phyloP scores from a whole-genome alignment of 1,140 invertebrate genomes.

The Drosophila saltans region DNA sequence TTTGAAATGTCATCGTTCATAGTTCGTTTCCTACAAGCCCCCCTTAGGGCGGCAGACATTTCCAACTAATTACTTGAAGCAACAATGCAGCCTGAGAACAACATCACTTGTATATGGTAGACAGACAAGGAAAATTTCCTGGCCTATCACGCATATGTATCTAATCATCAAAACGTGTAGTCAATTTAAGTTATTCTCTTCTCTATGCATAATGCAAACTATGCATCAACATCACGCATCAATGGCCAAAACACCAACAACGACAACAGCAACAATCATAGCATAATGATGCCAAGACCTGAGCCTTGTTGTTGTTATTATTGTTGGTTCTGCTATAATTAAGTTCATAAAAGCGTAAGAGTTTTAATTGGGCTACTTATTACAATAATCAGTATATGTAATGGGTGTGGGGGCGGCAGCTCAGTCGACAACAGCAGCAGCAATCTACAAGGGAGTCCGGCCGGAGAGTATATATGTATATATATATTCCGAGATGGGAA shows the following conservation, averaged over 20 bases:
- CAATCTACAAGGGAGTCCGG: conserved; percentile 17
- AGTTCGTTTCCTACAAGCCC: conserved; percentile 14
- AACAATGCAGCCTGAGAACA: conserved; percentile 35
- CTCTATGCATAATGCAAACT: conserved; percentile 51
- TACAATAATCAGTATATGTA: conserved; percentile 57
- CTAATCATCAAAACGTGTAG: conserved; percentile 15
- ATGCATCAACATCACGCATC: conserved; percentile 52
- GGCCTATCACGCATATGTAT: conserved; percentile 47
- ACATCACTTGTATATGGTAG: conserved; percentile 1
- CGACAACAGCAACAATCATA: conserved; percentile 33
- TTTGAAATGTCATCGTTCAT: conserved; percentile 31
- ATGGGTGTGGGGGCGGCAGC: conserved; percentile 23
- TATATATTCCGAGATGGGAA: too few species aligned
- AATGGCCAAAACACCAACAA: conserved; percentile 25
- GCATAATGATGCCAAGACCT: conserved; percentile 35
- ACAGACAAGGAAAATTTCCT: not conserved
- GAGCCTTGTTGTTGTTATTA: conserved; percentile 5
- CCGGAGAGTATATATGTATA: not conserved
- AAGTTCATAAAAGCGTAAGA: conserved; percentile 68
- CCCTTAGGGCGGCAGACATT: conserved; percentile 10
- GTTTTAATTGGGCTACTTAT: conserved; percentile 74
- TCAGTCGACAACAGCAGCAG: not conserved
- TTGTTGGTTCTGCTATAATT: conserved; percentile 48
- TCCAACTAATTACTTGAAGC: conserved; percentile 52
- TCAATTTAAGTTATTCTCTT: conserved; percentile 31